Conservation (phyloP, 2,113 vertebrate species). For the Elgaria multicarinata region DNA sequence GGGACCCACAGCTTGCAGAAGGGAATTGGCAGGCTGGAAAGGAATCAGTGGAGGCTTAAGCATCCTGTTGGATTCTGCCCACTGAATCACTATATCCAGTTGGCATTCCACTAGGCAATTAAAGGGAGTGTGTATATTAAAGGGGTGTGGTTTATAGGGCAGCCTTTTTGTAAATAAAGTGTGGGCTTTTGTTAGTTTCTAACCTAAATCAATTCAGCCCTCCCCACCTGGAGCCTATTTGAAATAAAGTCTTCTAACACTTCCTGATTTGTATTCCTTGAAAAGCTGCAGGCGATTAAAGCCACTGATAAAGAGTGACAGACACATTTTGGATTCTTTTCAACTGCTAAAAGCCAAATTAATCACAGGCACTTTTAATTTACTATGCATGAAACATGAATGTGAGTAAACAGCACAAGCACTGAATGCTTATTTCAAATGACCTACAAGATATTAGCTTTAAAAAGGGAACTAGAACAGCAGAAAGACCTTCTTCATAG, state of each 20-base stretch:
- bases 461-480: background rate
- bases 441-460: background rate
- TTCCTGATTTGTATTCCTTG: conserved; percentile 65
- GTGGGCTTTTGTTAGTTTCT: background rate
- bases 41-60: too few species aligned
- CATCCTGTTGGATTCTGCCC: too few species aligned
- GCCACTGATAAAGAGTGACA: conserved; percentile 52
- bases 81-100: background rate
- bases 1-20: too few species aligned
- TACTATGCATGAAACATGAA: conserved; percentile 11
- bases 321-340: background rate
- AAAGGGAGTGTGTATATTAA: background rate
- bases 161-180: conserved; percentile 5
- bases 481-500: fast-evolving
- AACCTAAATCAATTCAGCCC: background rate
- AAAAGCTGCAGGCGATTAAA: conserved; percentile 56
- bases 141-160: background rate
- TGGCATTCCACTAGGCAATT: background rate
- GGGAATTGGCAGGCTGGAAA: too few species aligned
- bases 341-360: conserved; percentile 29
- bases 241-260: conserved; percentile 55
- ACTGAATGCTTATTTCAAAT: background rate
- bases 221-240: conserved; percentile 60
- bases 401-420: background rate
- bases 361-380: conserved; percentile 40